Evolutionary conservation across 2,888 invertebrate genomes (phyloP).

Genomic region (Augiades crinisus): DNA sequence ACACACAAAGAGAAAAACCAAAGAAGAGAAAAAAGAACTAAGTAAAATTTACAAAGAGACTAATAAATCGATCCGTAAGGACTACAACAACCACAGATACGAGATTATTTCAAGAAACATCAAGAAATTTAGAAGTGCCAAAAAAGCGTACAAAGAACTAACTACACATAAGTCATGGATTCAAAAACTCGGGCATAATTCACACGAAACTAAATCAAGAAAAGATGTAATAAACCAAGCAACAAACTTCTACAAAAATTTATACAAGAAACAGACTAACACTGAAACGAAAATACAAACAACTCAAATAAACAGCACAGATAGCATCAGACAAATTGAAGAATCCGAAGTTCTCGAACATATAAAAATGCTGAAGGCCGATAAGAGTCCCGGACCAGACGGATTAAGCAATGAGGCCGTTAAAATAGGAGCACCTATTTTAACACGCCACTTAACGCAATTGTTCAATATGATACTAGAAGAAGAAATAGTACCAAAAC

Average conservation of each 20-base stretch:
- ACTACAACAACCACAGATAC: constrained; percentile 7
- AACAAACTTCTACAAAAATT: constrained; percentile 16
- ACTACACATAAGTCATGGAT: constrained; percentile 17
- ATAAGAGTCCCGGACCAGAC: background rate
- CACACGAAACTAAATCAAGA: constrained; percentile 12
- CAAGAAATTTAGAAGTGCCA: constrained; percentile 14
- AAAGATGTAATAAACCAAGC: constrained; percentile 11
- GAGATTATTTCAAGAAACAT: constrained; percentile 9
- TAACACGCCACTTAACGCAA: background rate
- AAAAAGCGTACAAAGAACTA: constrained; percentile 20
- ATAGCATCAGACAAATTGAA: background rate
- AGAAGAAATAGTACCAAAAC: background rate
- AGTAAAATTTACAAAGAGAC: constrained; percentile 12
- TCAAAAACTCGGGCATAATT: constrained; percentile 1
- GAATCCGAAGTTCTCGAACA: background rate
- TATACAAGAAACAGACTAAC: background rate
- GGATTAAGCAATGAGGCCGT: background rate
- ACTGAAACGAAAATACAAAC: background rate
- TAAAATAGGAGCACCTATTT: background rate
- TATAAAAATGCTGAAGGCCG: background rate
- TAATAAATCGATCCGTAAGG: constrained; percentile 11
- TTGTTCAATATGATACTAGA: background rate
- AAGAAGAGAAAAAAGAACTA: constrained; percentile 10
- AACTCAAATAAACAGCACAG: background rate
- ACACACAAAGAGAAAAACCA: background rate